These are phyloP conservation scores for Drosophila leonis DNA, from an alignment of 2,888 invertebrate genomes.

Conservation along the genomic window DNA sequence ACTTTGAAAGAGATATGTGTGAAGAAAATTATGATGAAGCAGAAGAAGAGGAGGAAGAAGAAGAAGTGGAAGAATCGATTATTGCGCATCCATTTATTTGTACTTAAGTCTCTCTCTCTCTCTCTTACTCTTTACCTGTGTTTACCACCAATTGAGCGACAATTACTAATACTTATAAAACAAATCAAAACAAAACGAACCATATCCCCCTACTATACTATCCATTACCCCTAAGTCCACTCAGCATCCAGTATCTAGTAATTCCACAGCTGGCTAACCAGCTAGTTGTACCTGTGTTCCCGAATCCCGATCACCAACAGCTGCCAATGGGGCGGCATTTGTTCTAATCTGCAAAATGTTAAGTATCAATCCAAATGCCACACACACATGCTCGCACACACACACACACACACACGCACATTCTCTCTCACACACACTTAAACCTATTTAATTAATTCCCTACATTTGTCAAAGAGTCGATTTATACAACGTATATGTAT, in stretches of 20 bases:
- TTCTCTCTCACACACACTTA: slow-evolving; percentile 6
- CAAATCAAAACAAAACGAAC: slow-evolving; percentile 7
- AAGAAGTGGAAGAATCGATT: not conserved
- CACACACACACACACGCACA: slow-evolving; percentile 5
- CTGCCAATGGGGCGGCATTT: slow-evolving; percentile 23
- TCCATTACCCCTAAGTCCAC: not conserved
- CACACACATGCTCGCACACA: slow-evolving; percentile 3
- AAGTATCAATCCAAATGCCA: slow-evolving; percentile 46
- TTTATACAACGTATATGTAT: slow-evolving; percentile 14
- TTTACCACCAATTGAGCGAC: slow-evolving; percentile 30
- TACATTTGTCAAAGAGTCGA: not conserved
- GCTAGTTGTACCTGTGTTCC: slow-evolving; percentile 32
- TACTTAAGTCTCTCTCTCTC: not conserved
- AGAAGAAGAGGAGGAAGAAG: not conserved
- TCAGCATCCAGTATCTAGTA: slow-evolving; percentile 3
- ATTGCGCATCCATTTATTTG: not conserved
- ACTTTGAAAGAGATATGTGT: not conserved
- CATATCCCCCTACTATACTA: slow-evolving; percentile 6
- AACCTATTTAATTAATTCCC: slow-evolving; percentile 11
- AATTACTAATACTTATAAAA: slow-evolving; percentile 60
- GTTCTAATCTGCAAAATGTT: slow-evolving; percentile 41
- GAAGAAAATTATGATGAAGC: not conserved
- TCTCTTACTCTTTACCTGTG: not conserved
- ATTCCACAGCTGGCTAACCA: slow-evolving; percentile 11
- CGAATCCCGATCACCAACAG: slow-evolving; percentile 38